Conservation (phyloP, 2,888 invertebrate species). For the Dolichomitus sp. region DNA sequence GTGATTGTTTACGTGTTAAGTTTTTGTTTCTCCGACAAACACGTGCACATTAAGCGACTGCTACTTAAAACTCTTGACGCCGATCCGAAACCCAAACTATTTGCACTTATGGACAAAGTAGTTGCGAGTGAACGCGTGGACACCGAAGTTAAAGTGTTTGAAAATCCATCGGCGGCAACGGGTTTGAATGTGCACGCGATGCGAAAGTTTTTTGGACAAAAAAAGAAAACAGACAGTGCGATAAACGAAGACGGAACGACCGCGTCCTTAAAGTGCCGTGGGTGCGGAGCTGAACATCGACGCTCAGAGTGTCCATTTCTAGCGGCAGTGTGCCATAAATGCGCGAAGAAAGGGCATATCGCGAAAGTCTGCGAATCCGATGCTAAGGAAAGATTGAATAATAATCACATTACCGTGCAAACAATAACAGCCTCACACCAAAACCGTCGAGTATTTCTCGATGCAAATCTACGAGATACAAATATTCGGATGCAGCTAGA, state of each 20-base stretch:
- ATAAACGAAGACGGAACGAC: no score
- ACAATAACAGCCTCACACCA: slow-evolving; percentile 22
- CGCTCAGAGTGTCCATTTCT: slow-evolving; percentile 47
- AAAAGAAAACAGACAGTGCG: slow-evolving; percentile 28
- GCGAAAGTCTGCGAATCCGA: slow-evolving; percentile 45
- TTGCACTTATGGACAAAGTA: slow-evolving; percentile 48
- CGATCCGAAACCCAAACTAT: slow-evolving; percentile 35
- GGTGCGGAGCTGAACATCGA: slow-evolving; percentile 46
- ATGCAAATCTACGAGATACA: slow-evolving; percentile 13
- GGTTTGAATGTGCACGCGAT: slow-evolving; percentile 39
- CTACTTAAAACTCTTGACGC: slow-evolving; percentile 46
- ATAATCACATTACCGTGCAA: slow-evolving; percentile 32
- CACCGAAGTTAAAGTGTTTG: slow-evolving; percentile 43
- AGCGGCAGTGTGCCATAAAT: slow-evolving; percentile 40
- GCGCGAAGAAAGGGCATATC: slow-evolving; percentile 45
- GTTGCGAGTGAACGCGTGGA: slow-evolving; percentile 43
- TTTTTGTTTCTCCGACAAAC: slow-evolving; percentile 52
- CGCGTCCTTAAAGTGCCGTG: slow-evolving; percentile 29
- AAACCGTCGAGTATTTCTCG: slow-evolving; percentile 34
- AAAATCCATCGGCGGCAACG: slow-evolving; percentile 44
- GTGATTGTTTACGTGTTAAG: slow-evolving; percentile 39
- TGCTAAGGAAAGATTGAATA: slow-evolving; percentile 24
- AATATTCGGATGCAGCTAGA: slow-evolving; percentile 34
- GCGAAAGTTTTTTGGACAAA: slow-evolving; percentile 11
- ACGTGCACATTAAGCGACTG: slow-evolving; percentile 38